These are phyloP conservation scores for Hyles vespertilio DNA, from an alignment of 1,140 invertebrate genomes.

Conservation along the genomic window DNA sequence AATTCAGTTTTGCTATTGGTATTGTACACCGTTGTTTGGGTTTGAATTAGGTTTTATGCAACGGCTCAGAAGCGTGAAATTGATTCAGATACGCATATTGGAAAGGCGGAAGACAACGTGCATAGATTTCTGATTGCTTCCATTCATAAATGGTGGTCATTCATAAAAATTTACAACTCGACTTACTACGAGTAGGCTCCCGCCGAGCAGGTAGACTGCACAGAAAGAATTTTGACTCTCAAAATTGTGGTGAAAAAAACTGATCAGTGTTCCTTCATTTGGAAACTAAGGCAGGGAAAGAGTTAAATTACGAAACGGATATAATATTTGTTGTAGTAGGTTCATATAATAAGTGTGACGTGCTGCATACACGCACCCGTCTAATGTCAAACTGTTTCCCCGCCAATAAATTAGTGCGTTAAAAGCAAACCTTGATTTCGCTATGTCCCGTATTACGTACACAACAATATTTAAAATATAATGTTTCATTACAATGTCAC, in stretches of 20 bases:
- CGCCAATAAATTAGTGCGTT: no score
- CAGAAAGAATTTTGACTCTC: neutral
- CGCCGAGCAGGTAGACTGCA: constrained; percentile 47
- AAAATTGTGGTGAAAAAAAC: constrained; percentile 2
- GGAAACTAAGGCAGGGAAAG: no score
- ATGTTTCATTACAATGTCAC: no score
- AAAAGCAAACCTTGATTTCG: no score
- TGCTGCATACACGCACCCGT: no score
- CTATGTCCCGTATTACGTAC: no score
- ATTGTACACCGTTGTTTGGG: constrained; percentile 39
- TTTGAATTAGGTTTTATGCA: constrained; percentile 61
- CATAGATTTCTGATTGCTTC: constrained; percentile 27
- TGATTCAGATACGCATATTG: constrained; percentile 42
- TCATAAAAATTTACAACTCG: constrained; percentile 55
- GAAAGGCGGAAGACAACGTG: constrained; percentile 49
- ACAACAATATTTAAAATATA: no score
- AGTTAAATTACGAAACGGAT: no score
- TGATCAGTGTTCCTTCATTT: constrained; percentile 16
- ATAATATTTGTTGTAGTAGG: no score
- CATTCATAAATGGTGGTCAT: constrained; percentile 45
- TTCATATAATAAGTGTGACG: no score
- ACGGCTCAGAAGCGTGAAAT: constrained; percentile 62
- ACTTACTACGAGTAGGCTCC: constrained; percentile 33
- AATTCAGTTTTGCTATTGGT: constrained; percentile 36
- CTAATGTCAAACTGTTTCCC: no score